phyloP scores from a whole-genome alignment of 1,140 invertebrate genomes.

The Drosophila tropicalis region DNA sequence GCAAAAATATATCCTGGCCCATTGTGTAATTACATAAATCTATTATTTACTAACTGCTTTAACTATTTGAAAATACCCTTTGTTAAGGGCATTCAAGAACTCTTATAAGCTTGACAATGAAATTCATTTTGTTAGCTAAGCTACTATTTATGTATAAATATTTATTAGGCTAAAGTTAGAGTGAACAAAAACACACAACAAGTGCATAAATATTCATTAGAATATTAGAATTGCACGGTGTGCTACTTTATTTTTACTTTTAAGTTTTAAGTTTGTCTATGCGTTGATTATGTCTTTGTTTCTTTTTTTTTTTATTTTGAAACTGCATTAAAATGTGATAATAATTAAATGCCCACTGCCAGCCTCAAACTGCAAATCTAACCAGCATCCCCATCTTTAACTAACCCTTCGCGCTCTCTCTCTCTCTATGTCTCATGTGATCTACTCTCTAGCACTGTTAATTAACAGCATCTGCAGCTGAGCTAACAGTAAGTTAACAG shows the following conservation, averaged over 20 bases:
- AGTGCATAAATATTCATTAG: constrained; percentile 11
- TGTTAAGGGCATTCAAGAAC: background rate
- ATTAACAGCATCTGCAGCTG: background rate
- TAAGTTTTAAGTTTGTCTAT: too few relatives aligned
- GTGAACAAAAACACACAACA: background rate
- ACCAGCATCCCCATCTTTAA: background rate
- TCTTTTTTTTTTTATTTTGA: background rate
- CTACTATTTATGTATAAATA: constrained; percentile 12
- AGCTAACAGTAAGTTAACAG: background rate
- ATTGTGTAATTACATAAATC: too few relatives aligned
- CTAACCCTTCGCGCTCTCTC: background rate
- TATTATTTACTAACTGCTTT: background rate
- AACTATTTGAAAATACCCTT: background rate
- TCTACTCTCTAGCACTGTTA: background rate
- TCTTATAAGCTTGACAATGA: constrained; percentile 3
- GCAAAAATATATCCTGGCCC: too few relatives aligned
- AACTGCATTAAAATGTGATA: constrained; percentile 4
- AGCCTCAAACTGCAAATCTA: background rate
- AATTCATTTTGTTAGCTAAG: constrained; percentile 18
- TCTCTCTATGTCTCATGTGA: constrained; percentile 14
- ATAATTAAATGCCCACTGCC: background rate
- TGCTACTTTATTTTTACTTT: background rate
- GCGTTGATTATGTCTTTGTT: background rate
- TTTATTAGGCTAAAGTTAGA: constrained; percentile 12
- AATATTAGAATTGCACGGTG: background rate